These are phyloP conservation scores for Pelagia noctiluca DNA, from an alignment of 30 jellyfish, hydroid and myxozoan species.

Conservation along the genomic window DNA sequence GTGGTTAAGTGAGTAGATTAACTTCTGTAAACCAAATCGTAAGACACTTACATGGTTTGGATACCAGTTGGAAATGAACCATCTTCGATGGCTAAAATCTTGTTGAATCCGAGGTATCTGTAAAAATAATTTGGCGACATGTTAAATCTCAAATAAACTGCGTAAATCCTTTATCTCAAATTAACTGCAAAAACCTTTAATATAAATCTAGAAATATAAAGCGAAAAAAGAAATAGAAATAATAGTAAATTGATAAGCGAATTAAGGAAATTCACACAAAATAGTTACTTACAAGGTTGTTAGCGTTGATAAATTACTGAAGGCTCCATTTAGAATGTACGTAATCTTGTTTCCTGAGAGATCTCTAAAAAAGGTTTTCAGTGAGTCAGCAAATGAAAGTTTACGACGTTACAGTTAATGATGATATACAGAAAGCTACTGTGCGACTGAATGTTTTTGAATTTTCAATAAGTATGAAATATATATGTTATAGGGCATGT, in stretches of 20 bases:
- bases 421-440: too few species aligned
- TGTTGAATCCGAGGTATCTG: conserved; percentile 58
- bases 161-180: too few species aligned
- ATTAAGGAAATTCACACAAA: background rate
- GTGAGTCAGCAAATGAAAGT: too few species aligned
- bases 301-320: conserved; percentile 59
- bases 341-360: conserved; percentile 72
- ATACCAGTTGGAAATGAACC: conserved; percentile 78
- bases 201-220: background rate
- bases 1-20: too few species aligned
- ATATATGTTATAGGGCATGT: too few species aligned
- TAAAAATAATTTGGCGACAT: too few species aligned
- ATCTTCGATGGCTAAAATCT: conserved; percentile 85
- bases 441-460: too few species aligned
- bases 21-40: background rate
- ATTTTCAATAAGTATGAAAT: too few species aligned
- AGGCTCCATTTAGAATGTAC: conserved; percentile 72
- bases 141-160: too few species aligned
- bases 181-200: too few species aligned
- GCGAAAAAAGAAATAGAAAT: background rate
- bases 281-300: conserved; percentile 69
- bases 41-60: conserved; percentile 46
- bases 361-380: too few species aligned
- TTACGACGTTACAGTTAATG: too few species aligned
- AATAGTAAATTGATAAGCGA: background rate